Percentiles rank a stretch among this genome's conserved stretches.
These are phyloP conservation scores for Temnothorax longispinosus DNA, from an alignment of 1,140 invertebrate species.

Conservation along the genomic window DNA sequence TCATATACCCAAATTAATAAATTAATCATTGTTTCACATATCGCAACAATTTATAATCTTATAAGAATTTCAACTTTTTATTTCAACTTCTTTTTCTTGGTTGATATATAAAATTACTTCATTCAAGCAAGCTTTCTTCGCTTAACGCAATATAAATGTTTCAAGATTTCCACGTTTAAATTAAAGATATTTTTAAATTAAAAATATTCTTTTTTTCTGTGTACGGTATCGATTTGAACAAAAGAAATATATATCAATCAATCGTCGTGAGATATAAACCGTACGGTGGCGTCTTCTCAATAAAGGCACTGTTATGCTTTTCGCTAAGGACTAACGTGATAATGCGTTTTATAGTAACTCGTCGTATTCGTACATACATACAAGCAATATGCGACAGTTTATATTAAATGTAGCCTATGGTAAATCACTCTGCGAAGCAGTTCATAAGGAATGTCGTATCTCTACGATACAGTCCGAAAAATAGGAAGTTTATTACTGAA, in stretches of 20 bases:
- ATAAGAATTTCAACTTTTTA: too few species aligned
- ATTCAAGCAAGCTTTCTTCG: too few species aligned
- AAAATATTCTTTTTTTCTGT: too few species aligned
- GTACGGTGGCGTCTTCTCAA: slow-evolving; percentile 63
- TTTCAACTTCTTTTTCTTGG: too few species aligned
- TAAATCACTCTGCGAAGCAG: slow-evolving; percentile 62
- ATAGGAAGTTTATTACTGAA: slow-evolving; percentile 4
- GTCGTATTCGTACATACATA: slow-evolving; percentile 46
- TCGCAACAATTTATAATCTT: too few species aligned
- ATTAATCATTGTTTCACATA: too few species aligned
- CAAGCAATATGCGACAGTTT: slow-evolving; percentile 54
- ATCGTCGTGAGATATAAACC: slow-evolving; percentile 43
- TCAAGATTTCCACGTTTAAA: too few species aligned
- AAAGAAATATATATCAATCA: background rate
- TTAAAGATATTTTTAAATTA: too few species aligned
- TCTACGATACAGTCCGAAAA: slow-evolving; percentile 30
- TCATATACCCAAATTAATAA: too few species aligned
- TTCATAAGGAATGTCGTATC: slow-evolving; percentile 64
- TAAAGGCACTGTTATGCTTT: slow-evolving; percentile 71
- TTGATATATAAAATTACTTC: too few species aligned
- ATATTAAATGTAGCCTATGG: slow-evolving; percentile 46
- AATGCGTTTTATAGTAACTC: slow-evolving; percentile 44
- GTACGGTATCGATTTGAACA: background rate
- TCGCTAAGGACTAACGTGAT: slow-evolving; percentile 55
- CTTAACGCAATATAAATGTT: too few species aligned